Conservation (phyloP, 2,888 invertebrate genomes). For the Cyclophora punctaria region DNA sequence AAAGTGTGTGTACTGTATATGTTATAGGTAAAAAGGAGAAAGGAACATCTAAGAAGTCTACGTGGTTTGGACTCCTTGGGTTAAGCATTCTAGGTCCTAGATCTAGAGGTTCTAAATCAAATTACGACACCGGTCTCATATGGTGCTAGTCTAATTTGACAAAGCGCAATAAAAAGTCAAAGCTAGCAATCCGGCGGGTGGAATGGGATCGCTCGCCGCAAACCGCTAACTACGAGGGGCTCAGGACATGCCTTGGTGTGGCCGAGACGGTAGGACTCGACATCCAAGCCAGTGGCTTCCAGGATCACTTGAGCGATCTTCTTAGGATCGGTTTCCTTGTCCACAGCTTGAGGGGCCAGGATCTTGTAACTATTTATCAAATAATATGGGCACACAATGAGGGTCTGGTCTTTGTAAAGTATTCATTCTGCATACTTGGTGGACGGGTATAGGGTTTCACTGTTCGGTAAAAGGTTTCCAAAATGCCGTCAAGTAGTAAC, state of each 20-base stretch:
- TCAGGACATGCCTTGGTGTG: slow-evolving; percentile 95
- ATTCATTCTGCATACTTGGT: neutral
- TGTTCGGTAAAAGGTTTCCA: neutral
- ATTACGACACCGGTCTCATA: slow-evolving; percentile 51
- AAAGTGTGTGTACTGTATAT: slow-evolving; percentile 30
- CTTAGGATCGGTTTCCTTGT: slow-evolving; percentile 84
- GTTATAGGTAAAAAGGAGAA: slow-evolving; percentile 19
- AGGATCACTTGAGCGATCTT: slow-evolving; percentile 89
- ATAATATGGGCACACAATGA: slow-evolving; percentile 61
- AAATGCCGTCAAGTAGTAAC: slow-evolving; percentile 17
- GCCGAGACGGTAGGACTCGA: slow-evolving; percentile 96
- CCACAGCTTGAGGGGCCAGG: slow-evolving; percentile 92
- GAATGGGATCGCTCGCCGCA: slow-evolving; percentile 39
- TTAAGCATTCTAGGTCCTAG: slow-evolving; percentile 34
- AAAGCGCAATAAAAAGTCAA: slow-evolving; percentile 29
- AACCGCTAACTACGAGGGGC: slow-evolving; percentile 53
- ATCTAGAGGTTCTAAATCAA: slow-evolving; percentile 27
- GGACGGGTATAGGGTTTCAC: neutral
- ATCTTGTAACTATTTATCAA: slow-evolving; percentile 94
- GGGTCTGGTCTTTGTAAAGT: slow-evolving; percentile 25
- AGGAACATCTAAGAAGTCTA: slow-evolving; percentile 51
- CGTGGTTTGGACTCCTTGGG: slow-evolving; percentile 52
- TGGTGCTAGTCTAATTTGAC: slow-evolving; percentile 45
- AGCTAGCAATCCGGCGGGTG: slow-evolving; percentile 40
- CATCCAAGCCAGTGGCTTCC: slow-evolving; percentile 87